These are phyloP conservation scores for Passer domesticus DNA, from an alignment of 2,113 vertebrate species.

Conservation along the genomic window DNA sequence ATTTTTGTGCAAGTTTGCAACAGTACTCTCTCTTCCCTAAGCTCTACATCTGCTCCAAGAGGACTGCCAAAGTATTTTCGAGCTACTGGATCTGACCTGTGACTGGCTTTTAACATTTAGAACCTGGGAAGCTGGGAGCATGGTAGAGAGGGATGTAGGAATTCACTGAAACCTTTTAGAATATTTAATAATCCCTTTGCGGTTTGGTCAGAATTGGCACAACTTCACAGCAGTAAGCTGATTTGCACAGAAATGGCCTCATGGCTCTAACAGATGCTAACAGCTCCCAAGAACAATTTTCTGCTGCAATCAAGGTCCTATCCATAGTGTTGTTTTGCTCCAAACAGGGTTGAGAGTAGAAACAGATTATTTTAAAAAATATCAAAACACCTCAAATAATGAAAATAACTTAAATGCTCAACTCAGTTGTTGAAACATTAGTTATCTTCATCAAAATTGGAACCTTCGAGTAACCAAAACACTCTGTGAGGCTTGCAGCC, in stretches of 20 bases:
- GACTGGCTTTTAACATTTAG: background rate
- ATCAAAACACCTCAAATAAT: background rate
- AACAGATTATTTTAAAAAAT: background rate
- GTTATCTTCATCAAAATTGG: background rate
- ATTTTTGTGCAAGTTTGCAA: background rate
- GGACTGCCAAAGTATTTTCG: background rate
- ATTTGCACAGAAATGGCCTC: slow-evolving; percentile 63
- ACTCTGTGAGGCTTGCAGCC: background rate
- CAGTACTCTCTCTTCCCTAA: background rate
- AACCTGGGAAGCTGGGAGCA: background rate
- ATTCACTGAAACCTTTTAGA: slow-evolving; percentile 10
- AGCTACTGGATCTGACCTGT: slow-evolving; percentile 2
- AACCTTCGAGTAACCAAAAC: background rate
- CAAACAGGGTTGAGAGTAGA: background rate
- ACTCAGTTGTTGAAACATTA: background rate
- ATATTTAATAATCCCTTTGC: slow-evolving; percentile 28
- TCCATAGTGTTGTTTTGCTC: background rate
- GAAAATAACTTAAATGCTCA: background rate
- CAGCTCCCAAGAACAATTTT: slow-evolving; percentile 43
- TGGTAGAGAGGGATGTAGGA: background rate
- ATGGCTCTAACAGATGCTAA: slow-evolving; percentile 2
- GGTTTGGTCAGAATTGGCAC: slow-evolving; percentile 47
- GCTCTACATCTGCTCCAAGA: slow-evolving; percentile 1
- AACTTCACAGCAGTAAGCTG: slow-evolving; percentile 47
- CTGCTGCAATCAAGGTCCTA: background rate